Percentiles rank a stretch among this genome's conserved stretches.
Conservation (phyloP, 1,140 invertebrate species). For the Trichoplusia ni region DNA sequence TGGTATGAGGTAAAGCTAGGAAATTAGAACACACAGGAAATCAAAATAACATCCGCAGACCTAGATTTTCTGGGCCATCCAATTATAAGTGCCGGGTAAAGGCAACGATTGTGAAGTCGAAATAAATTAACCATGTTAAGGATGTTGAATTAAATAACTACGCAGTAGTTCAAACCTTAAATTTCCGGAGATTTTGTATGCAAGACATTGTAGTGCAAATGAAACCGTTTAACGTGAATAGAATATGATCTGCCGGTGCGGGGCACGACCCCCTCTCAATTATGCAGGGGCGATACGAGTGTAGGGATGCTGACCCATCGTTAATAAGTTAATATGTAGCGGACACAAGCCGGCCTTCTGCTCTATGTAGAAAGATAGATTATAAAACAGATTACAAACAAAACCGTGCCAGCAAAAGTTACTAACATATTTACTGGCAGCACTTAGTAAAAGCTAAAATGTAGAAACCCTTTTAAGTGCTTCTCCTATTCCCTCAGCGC, state of each 20-base stretch:
- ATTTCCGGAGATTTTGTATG: not conserved
- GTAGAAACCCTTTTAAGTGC: too few relatives aligned
- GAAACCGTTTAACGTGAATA: constrained; percentile 3
- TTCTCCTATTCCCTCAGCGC: not conserved
- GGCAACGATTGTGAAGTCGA: too few relatives aligned
- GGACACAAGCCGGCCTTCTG: not conserved
- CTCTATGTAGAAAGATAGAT: not conserved
- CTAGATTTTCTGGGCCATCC: not conserved
- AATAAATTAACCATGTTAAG: too few relatives aligned
- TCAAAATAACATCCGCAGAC: not conserved
- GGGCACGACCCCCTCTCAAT: not conserved
- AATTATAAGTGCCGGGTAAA: not conserved
- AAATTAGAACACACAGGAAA: constrained; percentile 9
- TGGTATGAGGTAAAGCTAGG: too few relatives aligned
- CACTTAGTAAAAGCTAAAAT: too few relatives aligned
- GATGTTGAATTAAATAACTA: too few relatives aligned
- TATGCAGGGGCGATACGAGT: constrained; percentile 2
- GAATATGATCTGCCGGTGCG: not conserved
- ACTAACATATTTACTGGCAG: too few relatives aligned
- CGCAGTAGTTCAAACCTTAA: too few relatives aligned
- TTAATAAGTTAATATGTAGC: constrained; percentile 35
- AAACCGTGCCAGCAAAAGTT: too few relatives aligned
- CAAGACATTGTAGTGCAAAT: not conserved
- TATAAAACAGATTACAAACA: too few relatives aligned
- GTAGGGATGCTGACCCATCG: constrained; percentile 4